Conservation (phyloP, 2,113 vertebrate genomes). For the Rhagologus leucostigma region DNA sequence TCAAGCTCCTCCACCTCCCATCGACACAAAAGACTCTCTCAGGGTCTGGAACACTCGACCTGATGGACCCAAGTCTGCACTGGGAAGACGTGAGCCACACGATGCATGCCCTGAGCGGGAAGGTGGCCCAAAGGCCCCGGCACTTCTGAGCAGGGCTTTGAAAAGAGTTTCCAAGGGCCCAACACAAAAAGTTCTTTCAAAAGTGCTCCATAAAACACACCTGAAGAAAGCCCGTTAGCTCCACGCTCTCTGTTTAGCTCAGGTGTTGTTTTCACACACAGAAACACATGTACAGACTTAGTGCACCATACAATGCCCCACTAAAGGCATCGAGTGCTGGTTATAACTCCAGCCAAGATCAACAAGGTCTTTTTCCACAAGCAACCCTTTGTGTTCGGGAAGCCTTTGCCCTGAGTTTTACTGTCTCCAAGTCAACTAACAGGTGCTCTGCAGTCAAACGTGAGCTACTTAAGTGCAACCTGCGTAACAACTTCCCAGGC, state of each 20-base stretch:
- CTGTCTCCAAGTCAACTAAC: conserved; percentile 42
- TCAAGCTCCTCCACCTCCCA: background rate
- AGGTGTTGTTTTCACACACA: conserved; percentile 46
- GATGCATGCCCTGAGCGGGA: background rate
- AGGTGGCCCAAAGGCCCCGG: background rate
- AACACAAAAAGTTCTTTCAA: conserved; percentile 45
- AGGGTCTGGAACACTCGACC: background rate
- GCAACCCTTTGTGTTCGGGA: conserved; percentile 49
- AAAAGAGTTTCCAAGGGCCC: conserved; percentile 29
- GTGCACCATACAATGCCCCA: conserved; percentile 5
- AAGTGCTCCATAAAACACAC: conserved; percentile 26
- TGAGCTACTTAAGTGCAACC: conserved; percentile 45
- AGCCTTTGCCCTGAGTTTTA: conserved; percentile 58
- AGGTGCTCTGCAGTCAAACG: conserved; percentile 49
- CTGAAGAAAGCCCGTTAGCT: conserved; percentile 27
- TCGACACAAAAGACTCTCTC: background rate
- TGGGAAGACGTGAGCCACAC: background rate
- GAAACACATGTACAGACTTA: conserved; percentile 34
- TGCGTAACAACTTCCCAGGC: conserved; percentile 10
- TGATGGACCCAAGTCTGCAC: background rate
- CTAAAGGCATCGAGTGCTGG: conserved; percentile 31
- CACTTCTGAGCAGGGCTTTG: background rate
- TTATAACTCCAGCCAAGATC: conserved; percentile 52
- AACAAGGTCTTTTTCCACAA: conserved; percentile 62
- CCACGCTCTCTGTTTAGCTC: conserved; percentile 27